Conservation (phyloP, 2,797 vertebrate genomes). For the Enteromius afrohamiltoni region DNA sequence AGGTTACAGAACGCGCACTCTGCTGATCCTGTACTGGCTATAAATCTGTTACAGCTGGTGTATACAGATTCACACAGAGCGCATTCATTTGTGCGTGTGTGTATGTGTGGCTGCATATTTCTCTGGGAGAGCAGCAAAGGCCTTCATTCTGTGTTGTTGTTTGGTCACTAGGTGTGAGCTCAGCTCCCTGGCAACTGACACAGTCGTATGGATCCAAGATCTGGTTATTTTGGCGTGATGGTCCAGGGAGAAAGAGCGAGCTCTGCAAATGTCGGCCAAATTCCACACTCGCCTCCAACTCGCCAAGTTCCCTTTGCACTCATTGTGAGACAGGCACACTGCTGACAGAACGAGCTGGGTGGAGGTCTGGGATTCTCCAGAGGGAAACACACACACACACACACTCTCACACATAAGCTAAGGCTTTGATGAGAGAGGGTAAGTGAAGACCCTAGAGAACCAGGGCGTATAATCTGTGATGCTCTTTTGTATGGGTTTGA, state of each 20-base stretch:
- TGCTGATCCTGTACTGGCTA: not conserved
- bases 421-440: constrained; percentile 27
- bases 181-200: constrained; percentile 59
- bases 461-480: constrained; percentile 23
- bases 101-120: constrained; percentile 46
- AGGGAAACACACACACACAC: constrained; percentile 36
- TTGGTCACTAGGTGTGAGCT: constrained; percentile 64
- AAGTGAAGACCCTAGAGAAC: constrained; percentile 36
- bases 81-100: not conserved
- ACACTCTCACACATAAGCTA: constrained; percentile 16
- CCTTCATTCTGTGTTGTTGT: constrained; percentile 56
- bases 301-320: constrained; percentile 47
- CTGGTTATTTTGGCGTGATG: constrained; percentile 59
- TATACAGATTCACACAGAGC: constrained; percentile 36
- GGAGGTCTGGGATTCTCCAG: constrained; percentile 56
- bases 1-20: not conserved
- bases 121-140: constrained; percentile 40
- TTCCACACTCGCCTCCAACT: constrained; percentile 52
- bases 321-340: constrained; percentile 44
- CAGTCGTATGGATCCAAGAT: constrained; percentile 45
- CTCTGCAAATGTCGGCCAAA: constrained; percentile 57
- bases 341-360: constrained; percentile 50
- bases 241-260: constrained; percentile 27
- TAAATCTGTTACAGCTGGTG: constrained; percentile 44
- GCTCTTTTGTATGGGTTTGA: constrained; percentile 27